These are phyloP conservation scores for Choreutis nemorana DNA, from an alignment of 2,888 invertebrate genomes.

Conservation along the genomic window DNA sequence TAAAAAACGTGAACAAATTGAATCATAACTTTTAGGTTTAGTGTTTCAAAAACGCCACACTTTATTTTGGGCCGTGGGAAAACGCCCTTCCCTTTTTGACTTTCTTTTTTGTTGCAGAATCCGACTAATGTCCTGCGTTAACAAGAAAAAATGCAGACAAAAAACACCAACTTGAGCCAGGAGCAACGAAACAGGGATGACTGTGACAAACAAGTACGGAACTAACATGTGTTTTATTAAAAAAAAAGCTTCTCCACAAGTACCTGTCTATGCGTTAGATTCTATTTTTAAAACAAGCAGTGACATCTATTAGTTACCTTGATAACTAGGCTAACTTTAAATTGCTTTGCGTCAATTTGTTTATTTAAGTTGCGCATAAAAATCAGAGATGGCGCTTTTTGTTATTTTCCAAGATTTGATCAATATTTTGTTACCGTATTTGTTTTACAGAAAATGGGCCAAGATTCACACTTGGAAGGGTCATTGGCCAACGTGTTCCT, in stretches of 20 bases:
- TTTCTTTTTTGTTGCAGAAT: slow-evolving; percentile 25
- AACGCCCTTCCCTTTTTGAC: slow-evolving; percentile 3
- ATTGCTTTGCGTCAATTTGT: slow-evolving; percentile 14
- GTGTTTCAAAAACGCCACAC: too few relatives aligned
- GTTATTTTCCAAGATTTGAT: slow-evolving; percentile 9
- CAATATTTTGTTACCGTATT: slow-evolving; percentile 13
- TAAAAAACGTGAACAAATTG: too few relatives aligned
- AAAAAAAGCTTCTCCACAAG: slow-evolving; percentile 7
- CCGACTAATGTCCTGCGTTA: slow-evolving; percentile 18
- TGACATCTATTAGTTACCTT: slow-evolving; percentile 11
- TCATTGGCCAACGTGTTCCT: slow-evolving; percentile 32
- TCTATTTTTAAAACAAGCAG: slow-evolving; percentile 2
- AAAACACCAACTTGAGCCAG: slow-evolving; percentile 67
- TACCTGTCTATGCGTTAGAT: slow-evolving; percentile 2
- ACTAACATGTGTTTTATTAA: slow-evolving; percentile 1
- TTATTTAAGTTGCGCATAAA: slow-evolving; percentile 5
- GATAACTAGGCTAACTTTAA: neutral
- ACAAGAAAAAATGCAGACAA: slow-evolving; percentile 68
- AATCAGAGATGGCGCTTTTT: slow-evolving; percentile 26
- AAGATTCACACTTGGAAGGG: slow-evolving; percentile 38
- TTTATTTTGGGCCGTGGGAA: too few relatives aligned
- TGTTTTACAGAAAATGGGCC: slow-evolving; percentile 52
- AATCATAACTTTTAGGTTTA: too few relatives aligned
- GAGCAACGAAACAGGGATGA: slow-evolving; percentile 48
- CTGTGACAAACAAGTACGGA: slow-evolving; percentile 35